These are phyloP conservation scores for Lasiurus cinereus DNA, from an alignment of 2,113 vertebrate species.

Conservation along the genomic window DNA sequence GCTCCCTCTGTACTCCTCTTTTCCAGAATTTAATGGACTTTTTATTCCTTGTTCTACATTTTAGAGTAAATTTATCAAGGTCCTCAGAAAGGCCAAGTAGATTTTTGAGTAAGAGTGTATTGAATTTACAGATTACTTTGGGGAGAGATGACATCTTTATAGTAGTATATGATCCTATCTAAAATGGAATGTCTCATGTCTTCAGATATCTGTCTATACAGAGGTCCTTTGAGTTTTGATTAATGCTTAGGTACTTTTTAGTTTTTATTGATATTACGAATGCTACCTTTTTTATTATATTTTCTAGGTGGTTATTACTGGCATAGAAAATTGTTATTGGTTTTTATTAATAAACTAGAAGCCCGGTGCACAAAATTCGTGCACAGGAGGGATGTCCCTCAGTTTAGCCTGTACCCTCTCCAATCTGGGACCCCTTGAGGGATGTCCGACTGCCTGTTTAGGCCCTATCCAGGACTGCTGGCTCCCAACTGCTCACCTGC, in stretches of 20 bases:
- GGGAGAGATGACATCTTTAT: constrained; percentile 2
- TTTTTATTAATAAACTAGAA: constrained; percentile 5
- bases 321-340: constrained; percentile 39
- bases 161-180: no score
- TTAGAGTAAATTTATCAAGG: neutral
- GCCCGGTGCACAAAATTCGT: no score
- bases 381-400: no score
- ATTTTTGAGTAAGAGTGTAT: neutral
- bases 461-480: no score
- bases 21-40: constrained; percentile 15
- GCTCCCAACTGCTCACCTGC: no score
- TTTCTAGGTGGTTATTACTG: constrained; percentile 51
- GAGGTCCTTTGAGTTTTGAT: neutral
- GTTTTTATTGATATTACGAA: neutral
- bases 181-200: neutral
- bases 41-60: neutral
- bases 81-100: constrained; percentile 16
- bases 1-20: neutral
- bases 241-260: neutral
- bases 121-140: neutral
- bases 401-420: no score
- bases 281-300: constrained; percentile 40
- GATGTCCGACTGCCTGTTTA: no score
- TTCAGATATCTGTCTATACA: neutral
- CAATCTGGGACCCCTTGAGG: no score